A percentile compares a stretch with the other conserved stretches of the same genome.
Evolutionary conservation across 2,888 invertebrate genomes (phyloP).

Genomic region (Dichetophora obliterata): DNA sequence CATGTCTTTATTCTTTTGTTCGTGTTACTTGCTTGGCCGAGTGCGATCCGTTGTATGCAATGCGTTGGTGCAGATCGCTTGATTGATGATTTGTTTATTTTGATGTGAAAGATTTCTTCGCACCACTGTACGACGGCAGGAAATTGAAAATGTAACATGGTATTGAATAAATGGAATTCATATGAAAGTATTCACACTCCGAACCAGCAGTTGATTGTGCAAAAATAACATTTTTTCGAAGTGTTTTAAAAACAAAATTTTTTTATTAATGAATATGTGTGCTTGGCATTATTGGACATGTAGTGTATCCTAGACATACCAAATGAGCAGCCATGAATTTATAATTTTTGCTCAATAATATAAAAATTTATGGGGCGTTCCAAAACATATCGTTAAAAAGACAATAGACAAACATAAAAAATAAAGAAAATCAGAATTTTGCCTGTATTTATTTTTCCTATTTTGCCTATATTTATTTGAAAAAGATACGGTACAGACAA

Average conservation of each 20-base stretch:
- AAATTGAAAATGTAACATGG: not conserved
- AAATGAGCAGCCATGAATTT: too few relatives aligned
- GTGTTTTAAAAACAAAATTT: not conserved
- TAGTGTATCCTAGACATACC: not conserved
- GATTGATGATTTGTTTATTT: slow-evolving; percentile 66
- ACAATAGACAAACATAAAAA: too few relatives aligned
- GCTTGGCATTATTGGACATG: not conserved
- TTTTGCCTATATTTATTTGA: too few relatives aligned
- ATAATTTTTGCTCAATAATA: too few relatives aligned
- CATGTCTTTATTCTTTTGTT: too few relatives aligned
- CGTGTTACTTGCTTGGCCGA: too few relatives aligned
- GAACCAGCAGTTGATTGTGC: not conserved
- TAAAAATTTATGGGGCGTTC: too few relatives aligned
- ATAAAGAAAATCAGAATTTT: too few relatives aligned
- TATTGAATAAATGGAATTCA: slow-evolving; percentile 2
- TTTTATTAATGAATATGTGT: not conserved
- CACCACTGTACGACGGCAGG: slow-evolving; percentile 47
- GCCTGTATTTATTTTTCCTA: too few relatives aligned
- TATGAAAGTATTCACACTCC: slow-evolving; percentile 8
- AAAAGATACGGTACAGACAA: too few relatives aligned
- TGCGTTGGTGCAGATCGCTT: slow-evolving; percentile 54
- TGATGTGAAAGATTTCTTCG: slow-evolving; percentile 58
- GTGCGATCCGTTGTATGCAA: not conserved
- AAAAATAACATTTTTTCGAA: not conserved
- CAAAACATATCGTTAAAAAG: too few relatives aligned